Base-by-base conservation (phyloP, 2,797 vertebrate genomes). In the Malurus leucopterus region DNA sequence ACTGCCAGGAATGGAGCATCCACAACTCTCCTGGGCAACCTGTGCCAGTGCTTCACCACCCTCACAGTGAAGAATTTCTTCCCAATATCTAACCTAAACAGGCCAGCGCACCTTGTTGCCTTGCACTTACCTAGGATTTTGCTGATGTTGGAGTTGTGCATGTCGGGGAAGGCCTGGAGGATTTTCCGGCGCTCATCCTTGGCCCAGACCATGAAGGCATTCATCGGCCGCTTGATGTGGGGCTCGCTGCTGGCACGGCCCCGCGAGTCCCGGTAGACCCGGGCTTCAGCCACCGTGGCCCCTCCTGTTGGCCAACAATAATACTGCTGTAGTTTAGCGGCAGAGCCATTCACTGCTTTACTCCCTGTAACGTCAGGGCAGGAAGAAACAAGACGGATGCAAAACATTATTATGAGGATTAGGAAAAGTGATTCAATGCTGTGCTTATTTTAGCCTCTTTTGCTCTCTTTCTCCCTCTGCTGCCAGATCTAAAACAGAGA, bases 131-230 rank as follows among this genome's bases (percentile, higher is more conserved):
- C 99, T 91, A 99, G 96, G 96, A 99, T 99, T 98, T 99, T 99
- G 98, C 99, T 99, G 96, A 99, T 99, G 97, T 99, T 99, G 96
- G 99, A 99, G 97, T 99, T 99, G 97, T 99, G 99, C 99, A 99
- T 99, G 97, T 99, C 99, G 3, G 99, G 99, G 92, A 99, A 99
- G 88, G 99, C 99, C 96, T 99, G 99, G 76, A 99, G 99, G 96
- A 99, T 99, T 97, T 99, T 99, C 94, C 99, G 98, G 43, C 99
- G 98, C 95, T 99, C 99, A 13, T 99, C 99, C 96, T 99, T 99
- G 51, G 99, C 99, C 99, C 99, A 99, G 94, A 99, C 99, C 99
- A 99, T 99, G 98, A 99, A 99, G 46, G 99, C 99, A 62, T 99
- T 99, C 99, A 99, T 99, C 93, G 99, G 99, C 97, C 99, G 97